These are phyloP conservation scores for Cebidichthys violaceus DNA, from an alignment of 2,113 vertebrate genomes.

Conservation along the genomic window DNA sequence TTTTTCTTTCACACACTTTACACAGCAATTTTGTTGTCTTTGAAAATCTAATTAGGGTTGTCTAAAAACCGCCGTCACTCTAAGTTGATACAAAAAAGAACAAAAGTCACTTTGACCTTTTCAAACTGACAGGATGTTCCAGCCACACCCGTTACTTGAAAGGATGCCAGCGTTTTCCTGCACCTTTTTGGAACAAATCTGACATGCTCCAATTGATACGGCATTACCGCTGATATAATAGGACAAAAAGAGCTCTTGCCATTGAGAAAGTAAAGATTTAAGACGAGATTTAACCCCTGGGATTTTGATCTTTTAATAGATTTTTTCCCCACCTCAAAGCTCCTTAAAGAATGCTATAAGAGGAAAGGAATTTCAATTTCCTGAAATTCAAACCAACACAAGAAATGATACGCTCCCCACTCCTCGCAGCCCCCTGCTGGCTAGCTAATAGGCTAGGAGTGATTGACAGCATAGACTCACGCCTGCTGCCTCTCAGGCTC, in stretches of 20 bases:
- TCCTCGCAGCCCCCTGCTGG: constrained; percentile 37
- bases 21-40: constrained; percentile 31
- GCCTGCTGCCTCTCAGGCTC: constrained; percentile 37
- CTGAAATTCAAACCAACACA: constrained; percentile 40
- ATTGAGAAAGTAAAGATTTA: constrained; percentile 15
- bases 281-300: background rate
- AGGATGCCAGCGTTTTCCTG: constrained; percentile 11
- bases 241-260: constrained; percentile 9
- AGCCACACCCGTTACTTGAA: constrained; percentile 33
- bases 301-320: background rate
- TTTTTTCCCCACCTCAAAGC: background rate
- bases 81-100: constrained; percentile 36
- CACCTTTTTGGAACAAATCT: constrained; percentile 31
- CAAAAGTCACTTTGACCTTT: constrained; percentile 63
- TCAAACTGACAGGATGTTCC: constrained; percentile 59
- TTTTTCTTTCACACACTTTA: constrained; percentile 19
- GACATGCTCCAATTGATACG: constrained; percentile 29
- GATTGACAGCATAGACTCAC: constrained; percentile 53
- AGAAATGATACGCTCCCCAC: background rate
- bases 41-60: constrained; percentile 47
- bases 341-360: background rate
- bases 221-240: constrained; percentile 11
- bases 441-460: constrained; percentile 35
- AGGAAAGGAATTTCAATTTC: constrained; percentile 44
- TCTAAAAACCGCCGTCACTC: constrained; percentile 20